Base-by-base conservation (phyloP, 2,888 invertebrate genomes). In the Pharmacophagus antenor region DNA sequence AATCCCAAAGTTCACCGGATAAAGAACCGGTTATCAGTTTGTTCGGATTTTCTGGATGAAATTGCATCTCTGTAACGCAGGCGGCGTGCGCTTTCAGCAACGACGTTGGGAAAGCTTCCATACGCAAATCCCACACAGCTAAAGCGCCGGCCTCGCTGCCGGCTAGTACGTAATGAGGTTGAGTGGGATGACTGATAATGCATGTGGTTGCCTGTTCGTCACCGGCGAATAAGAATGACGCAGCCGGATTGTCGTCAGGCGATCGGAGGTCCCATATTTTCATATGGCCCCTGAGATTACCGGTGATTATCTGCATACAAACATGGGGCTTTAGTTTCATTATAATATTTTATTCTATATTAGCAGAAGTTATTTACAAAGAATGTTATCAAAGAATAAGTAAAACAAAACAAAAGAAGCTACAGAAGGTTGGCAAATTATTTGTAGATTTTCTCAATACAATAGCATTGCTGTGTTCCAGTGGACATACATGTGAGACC, bases 71-170 rank as follows among this genome's bases (percentile, higher is more conserved):
- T n/a, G 94, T 94, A 18, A 98, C 95, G 65, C 94, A 91, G 52
- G 93, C 93, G 1, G 92, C 87, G 77, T 96, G 95, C 50, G 96
- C 97, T 59, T 94, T 95, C 1, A 98, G 87, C 65, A 96, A 91
- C 0, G 96, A 95, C 12, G 96, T 94, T 0, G 98, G 97, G 76
- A 94, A 96, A 2, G 94, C 93, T 61, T 96, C 95, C 71, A 96
- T 94, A 22, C 98, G 92, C 65, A 98, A 85, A 83, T 98, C 98
- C 97, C 98, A 98, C 1, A 97, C 94, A 0, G 96, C 96, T 25
- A 98, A 82, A 0, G 95, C 93, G 0, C 98, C 98, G 65, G 97
- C 96, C 72, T 97, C 96, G 62, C 95, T 95, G 27, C 98, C 98
- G 1, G 96, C 96, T 0, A 97, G 80, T 7, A 94, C 83, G 62